A percentile compares a stretch with the other conserved stretches of the same genome.
Conservation (phyloP, 2,113 vertebrate species). For the Paracanthobrama guichenoti region DNA sequence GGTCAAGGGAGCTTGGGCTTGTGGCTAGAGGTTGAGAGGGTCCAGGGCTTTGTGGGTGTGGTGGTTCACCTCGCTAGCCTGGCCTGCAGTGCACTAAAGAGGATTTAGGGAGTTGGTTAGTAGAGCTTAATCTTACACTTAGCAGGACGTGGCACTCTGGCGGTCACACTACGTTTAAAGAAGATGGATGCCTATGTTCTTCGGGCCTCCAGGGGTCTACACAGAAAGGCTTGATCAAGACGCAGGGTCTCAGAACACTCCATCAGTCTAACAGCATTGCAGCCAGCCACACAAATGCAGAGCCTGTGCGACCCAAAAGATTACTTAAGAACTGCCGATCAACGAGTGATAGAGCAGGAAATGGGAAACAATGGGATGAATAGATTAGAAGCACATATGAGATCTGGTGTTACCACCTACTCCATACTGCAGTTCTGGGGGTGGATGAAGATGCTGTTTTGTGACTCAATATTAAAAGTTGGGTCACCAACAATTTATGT, state of each 20-base stretch:
- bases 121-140: slow-evolving; percentile 69
- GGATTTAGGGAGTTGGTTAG: slow-evolving; percentile 73
- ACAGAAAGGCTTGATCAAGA: slow-evolving; percentile 51
- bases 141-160: slow-evolving; percentile 67
- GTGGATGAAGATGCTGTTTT: background rate
- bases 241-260: background rate
- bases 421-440: background rate
- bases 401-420: background rate
- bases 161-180: slow-evolving; percentile 59
- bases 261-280: slow-evolving; percentile 14
- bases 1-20: slow-evolving; percentile 68
- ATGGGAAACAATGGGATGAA: background rate
- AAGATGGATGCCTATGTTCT: slow-evolving; percentile 46
- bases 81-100: slow-evolving; percentile 46
- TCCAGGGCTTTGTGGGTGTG: background rate
- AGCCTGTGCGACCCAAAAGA: slow-evolving; percentile 1
- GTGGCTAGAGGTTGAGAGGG: slow-evolving; percentile 40
- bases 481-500: background rate
- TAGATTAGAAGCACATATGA: background rate
- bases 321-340: background rate
- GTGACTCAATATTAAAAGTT: background rate
- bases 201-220: slow-evolving; percentile 2
- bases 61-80: background rate
- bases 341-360: background rate
- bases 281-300: background rate